Base-by-base conservation (phyloP, 2,113 vertebrate genomes). In the Mormyrus iriodes region DNA sequence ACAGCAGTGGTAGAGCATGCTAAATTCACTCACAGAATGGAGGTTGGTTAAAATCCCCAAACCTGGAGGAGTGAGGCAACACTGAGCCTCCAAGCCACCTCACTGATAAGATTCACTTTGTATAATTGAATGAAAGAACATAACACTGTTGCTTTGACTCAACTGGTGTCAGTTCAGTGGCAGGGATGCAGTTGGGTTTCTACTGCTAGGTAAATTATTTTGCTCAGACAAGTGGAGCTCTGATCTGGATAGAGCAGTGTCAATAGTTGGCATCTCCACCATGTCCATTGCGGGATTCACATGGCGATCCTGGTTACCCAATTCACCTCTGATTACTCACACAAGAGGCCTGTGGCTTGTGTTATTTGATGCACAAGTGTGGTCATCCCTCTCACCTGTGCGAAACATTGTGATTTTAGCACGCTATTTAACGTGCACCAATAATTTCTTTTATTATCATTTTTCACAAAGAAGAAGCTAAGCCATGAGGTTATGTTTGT, bases 401-500 rank as follows among this genome's bases (percentile, higher is more conserved):
- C 3, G 48, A 49, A 48, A 86, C 13, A 8, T 5, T 4, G 21
- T 55, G 24, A 35, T 79, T 79, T 79, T 86, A 27, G n/a, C 19
- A 48, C 89, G 88, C 87, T 91, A 90, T 89, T 90, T 89, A 90
- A 94, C 94, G 90, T 89, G 91, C 93, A 90, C 39, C 87, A 84
- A 27, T 95, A 95, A 97, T 96, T 93, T 90, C 94, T 95, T 96
- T 93, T 88, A 76, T 84, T 94, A 90, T 92, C 89, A 92, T 93
- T 93, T 92, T 51, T 91, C 91, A 88, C 2, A 95, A 92, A 90
- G 93, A 92, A 90, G 93, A 35, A 79, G 73, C 92, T 92, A 90
- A 91, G 88, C 92, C 88, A 91, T 91, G 92, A 94, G 90, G 86
- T 91, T 82, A 90, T 89, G 88, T 84, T 85, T 90, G 73, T 88